These are phyloP conservation scores for Galago senegalensis DNA, from an alignment of 2,797 vertebrate species.

Conservation along the genomic window DNA sequence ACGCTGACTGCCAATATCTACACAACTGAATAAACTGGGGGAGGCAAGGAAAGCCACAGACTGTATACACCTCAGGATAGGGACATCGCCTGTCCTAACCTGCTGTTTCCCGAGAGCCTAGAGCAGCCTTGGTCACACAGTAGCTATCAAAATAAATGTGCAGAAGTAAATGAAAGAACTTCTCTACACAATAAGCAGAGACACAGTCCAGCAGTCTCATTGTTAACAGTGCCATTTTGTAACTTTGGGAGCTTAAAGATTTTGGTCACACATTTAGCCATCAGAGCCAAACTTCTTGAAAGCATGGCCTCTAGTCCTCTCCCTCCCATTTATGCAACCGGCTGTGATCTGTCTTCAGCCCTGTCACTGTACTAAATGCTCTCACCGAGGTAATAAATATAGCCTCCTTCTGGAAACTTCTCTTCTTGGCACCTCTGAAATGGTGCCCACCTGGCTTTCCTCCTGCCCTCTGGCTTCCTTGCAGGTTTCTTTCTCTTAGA, in stretches of 20 bases:
- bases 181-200: background rate
- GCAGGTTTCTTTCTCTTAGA: background rate
- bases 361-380: background rate
- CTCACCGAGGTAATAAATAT: background rate
- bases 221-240: background rate
- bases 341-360: background rate
- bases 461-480: background rate
- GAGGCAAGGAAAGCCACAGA: background rate
- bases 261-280: constrained; percentile 4
- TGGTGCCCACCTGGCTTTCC: background rate
- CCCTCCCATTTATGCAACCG: background rate
- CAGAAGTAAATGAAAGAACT: background rate
- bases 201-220: background rate
- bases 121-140: background rate
- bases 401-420: background rate
- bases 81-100: background rate
- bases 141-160: background rate
- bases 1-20: background rate
- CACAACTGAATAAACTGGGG: background rate
- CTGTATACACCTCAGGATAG: background rate
- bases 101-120: background rate
- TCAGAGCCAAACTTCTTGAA: constrained; percentile 30
- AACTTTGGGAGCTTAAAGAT: background rate
- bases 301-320: background rate
- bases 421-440: background rate